These are phyloP conservation scores for Tuberolachnus salignus DNA, from an alignment of 2,888 invertebrate species.

Conservation along the genomic window DNA sequence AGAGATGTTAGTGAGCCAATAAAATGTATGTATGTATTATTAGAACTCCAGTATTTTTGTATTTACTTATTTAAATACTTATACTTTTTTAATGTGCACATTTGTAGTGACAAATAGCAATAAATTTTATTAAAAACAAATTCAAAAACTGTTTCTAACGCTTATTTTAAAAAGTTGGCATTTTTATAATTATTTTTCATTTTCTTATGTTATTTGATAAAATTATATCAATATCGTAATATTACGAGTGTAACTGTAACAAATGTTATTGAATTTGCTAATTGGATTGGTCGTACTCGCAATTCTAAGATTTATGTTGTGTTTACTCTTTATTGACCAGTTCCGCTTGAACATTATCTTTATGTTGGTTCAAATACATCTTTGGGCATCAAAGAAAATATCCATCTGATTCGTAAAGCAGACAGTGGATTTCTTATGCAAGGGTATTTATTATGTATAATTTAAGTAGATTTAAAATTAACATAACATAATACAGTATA, in stretches of 20 bases:
- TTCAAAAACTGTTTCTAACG: too few species aligned
- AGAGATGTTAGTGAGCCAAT: conserved; percentile 70
- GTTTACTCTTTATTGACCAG: conserved; percentile 89
- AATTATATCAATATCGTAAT: conserved; percentile 74
- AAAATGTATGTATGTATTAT: conserved; percentile 1
- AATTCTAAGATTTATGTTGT: conserved; percentile 91
- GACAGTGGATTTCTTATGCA: conserved; percentile 74
- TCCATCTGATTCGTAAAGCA: conserved; percentile 80
- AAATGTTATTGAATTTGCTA: conserved; percentile 93
- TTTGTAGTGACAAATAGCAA: neutral
- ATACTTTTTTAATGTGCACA: too few species aligned
- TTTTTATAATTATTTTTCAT: too few species aligned
- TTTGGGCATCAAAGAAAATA: conserved; percentile 77
- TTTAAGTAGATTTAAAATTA: neutral
- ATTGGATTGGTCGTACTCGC: conserved; percentile 88
- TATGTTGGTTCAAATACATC: conserved; percentile 67
- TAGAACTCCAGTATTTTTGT: neutral
- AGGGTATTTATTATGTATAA: conserved; percentile 65
- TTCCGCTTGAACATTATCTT: conserved; percentile 92
- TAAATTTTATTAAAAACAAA: neutral
- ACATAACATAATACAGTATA: neutral
- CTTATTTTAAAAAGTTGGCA: too few species aligned
- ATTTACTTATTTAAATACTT: too few species aligned
- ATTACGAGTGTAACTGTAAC: conserved; percentile 98
- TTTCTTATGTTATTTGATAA: too few species aligned